These are phyloP conservation scores for Alfaro cultratus DNA, from an alignment of 2,797 vertebrate genomes.

Conservation along the genomic window DNA sequence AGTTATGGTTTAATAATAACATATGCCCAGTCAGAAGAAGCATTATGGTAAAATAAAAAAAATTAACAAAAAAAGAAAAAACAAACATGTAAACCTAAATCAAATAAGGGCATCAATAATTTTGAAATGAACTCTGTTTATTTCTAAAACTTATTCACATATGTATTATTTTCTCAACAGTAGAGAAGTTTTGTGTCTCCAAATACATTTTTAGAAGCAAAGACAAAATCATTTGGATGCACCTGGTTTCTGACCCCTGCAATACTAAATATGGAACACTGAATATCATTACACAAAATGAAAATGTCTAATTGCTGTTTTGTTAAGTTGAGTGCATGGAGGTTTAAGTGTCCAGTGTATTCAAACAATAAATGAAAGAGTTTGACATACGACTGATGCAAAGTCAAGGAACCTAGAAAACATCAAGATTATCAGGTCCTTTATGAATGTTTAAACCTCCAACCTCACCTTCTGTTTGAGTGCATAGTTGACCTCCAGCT, in stretches of 20 bases:
- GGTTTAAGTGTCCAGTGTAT: background rate
- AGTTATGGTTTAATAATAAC: too few relatives aligned
- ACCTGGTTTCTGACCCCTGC: background rate
- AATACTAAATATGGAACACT: background rate
- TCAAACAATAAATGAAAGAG: background rate
- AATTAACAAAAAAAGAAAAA: background rate
- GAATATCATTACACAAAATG: background rate
- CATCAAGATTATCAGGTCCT: background rate
- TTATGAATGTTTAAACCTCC: background rate
- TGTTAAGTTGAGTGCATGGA: background rate
- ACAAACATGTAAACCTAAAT: background rate
- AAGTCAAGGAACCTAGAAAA: background rate
- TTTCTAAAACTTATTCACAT: background rate
- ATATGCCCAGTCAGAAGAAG: too few relatives aligned
- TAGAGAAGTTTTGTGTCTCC: background rate
- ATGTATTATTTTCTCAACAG: background rate
- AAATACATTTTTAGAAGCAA: background rate
- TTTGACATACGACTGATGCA: background rate
- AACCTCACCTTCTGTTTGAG: slow-evolving; percentile 95
- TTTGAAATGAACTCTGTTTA: too few relatives aligned
- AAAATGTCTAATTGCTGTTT: background rate
- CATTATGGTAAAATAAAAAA: background rate
- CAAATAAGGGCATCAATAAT: background rate
- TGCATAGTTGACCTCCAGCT: slow-evolving; percentile 97
- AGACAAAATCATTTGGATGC: background rate